Conservation (phyloP, 2,797 vertebrate species). For the Alcedo atthis region DNA sequence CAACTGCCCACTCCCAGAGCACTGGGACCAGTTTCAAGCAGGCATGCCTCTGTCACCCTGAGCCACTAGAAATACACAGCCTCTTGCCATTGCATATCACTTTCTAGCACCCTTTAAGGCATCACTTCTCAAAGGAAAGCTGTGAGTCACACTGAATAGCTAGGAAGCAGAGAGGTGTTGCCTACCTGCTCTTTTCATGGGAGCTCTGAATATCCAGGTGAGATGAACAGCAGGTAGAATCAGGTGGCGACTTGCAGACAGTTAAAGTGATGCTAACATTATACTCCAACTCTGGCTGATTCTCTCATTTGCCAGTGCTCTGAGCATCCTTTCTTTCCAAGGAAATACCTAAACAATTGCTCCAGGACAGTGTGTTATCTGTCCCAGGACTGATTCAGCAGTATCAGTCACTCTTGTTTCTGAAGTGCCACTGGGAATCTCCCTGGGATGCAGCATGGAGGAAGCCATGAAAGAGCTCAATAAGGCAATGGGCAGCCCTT, state of each 20-base stretch:
- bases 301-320: background rate
- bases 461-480: background rate
- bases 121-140: background rate
- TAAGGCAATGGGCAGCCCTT: background rate
- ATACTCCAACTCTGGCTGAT: background rate
- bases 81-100: background rate
- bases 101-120: background rate
- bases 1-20: constrained; percentile 26
- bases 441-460: background rate
- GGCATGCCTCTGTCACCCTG: background rate
- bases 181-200: accelerated
- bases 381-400: background rate
- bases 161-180: background rate
- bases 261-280: background rate
- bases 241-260: background rate
- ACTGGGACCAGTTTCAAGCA: background rate
- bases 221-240: background rate
- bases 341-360: background rate
- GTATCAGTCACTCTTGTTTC: background rate
- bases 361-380: background rate
- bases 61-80: background rate
- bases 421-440: background rate
- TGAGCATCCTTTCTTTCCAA: background rate
- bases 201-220: background rate
- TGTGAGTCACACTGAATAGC: background rate